phyloP scores from a whole-genome alignment of 2,797 vertebrate species.

The Neosalanx taihuensis region DNA sequence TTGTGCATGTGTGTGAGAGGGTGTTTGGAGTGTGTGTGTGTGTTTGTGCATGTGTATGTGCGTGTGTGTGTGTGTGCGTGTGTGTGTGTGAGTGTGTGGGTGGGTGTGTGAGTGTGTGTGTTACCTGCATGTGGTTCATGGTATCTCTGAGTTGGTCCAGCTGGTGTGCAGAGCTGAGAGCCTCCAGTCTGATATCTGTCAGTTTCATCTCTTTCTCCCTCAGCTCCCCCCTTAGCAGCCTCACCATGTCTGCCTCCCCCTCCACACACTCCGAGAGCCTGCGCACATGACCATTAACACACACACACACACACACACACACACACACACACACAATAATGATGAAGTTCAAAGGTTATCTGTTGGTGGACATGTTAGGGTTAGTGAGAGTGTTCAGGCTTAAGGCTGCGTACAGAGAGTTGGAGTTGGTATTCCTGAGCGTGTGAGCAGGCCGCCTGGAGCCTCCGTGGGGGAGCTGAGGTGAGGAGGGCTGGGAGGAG shows the following conservation, averaged over 20 bases:
- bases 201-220: constrained; percentile 99
- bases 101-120: constrained; percentile 2
- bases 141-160: constrained; percentile 96
- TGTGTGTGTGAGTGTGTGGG: not conserved
- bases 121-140: constrained; percentile 99
- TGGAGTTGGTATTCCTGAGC: constrained; percentile 91
- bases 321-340: not conserved
- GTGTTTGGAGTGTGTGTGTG: not conserved
- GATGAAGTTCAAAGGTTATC: not conserved
- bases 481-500: constrained; percentile 91
- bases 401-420: constrained; percentile 79
- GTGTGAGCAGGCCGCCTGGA: constrained; percentile 74
- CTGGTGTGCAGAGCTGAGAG: constrained; percentile 96
- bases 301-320: not conserved
- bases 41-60: not conserved
- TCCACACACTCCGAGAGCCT: constrained; percentile 93
- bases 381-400: no score
- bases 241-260: constrained; percentile 90
- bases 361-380: not conserved
- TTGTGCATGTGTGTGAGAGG: constrained; percentile 81
- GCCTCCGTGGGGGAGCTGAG: constrained; percentile 88
- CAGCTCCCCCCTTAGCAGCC: constrained; percentile 93
- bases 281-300: not conserved
- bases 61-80: not conserved
- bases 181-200: constrained; percentile 94